Evolutionary conservation across 2,113 vertebrate species (phyloP), one percentile per base, ranked within the genome.

Genomic region (Toxotes chatareus): DNA sequence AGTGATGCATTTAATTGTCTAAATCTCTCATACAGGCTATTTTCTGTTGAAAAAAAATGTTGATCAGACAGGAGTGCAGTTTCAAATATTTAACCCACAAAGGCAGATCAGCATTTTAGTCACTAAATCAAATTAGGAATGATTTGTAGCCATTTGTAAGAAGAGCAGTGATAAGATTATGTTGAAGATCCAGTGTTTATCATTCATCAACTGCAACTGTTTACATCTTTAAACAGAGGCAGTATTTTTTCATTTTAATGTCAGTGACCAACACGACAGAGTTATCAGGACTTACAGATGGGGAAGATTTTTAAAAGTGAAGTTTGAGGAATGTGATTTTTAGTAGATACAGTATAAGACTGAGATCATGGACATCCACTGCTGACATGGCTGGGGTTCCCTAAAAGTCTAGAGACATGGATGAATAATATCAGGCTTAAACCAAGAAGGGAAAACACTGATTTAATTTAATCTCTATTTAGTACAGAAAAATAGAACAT

Each of bases 101-200:
- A 44, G 53, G 42, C 42, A 38, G 62, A 66, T 70, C 23, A 53
- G 34, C 6, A 32, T 65, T 63, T 68, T 7, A n/a, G 17, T 59
- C 72, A 55, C 61, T 55, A 31, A 62, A 36, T 68, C 10, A 64
- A 53, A 47, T 38, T 75, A 61, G 16, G 85, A 64, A 64, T 61
- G 16, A 79, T 68, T 75, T 71, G 67, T 62, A 79, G 57, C 57
- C 47, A 78, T 83, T 77, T 73, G 44, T 63, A 66, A 76, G 32
- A 66, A 32, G 10, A 63, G 78, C 13, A 64, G 12, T 38, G 32
- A 31, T 32, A 47, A 46, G 51, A 49, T 65, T 7, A 2, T 49
- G 7, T 61, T 47, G 44, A 31, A 51, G 5, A 7, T 47, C 65
- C 47, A 62, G 44, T 40, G 32, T 36, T 64, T 19, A 51, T 64